Evolutionary conservation across 2,888 invertebrate genomes (phyloP), one percentile per base, ranked within the genome.

Genomic region (Sesia bembeciformis): DNA sequence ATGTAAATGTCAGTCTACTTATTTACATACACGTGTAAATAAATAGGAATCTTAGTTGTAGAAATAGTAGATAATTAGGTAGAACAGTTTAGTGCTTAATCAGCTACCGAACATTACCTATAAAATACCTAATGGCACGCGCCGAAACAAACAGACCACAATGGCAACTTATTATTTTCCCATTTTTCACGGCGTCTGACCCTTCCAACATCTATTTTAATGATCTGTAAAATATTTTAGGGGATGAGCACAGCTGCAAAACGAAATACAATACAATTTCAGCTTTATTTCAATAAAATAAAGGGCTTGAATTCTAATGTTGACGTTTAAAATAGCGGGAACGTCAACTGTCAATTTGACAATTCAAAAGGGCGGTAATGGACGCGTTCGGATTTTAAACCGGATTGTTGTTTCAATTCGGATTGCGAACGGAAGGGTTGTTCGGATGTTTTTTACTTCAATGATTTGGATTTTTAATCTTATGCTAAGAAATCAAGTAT

Each of bases 341-440:
- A 65, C 68, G 68, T 79, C 78, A 78, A 76, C 78, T 84, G 85
- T 87, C 86, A 85, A 63, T 67, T 72, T 83, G 85, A 85, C 84
- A 78, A 77, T 72, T 72, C 67, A 57, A 62, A 71, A 52, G 74
- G 77, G 79, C 75, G 68, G 68, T 79, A 78, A 78, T 75, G 76
- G 77, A 68, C 63, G 70, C 72, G 72, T 74, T 74, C 74, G 74
- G 78, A 78, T 79, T 83, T 79, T 66, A 68, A 76, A 73, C 73
- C 73, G 72, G 75, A 73, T 78, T 76, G 78, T 78, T 83, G 74
- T 82, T 82, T 72, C 72, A 74, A 68, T 62, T 64, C 62, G 60
- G 62, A 57, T 61, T 58, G 52, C 50, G 57, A 39, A 52, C 39
- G 40, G 54, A 38, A 56, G 60, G 55, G 57, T 61, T 53, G 54